phyloP scores from a whole-genome alignment of 2,113 vertebrate species.

The Opisthocomus hoazin region DNA sequence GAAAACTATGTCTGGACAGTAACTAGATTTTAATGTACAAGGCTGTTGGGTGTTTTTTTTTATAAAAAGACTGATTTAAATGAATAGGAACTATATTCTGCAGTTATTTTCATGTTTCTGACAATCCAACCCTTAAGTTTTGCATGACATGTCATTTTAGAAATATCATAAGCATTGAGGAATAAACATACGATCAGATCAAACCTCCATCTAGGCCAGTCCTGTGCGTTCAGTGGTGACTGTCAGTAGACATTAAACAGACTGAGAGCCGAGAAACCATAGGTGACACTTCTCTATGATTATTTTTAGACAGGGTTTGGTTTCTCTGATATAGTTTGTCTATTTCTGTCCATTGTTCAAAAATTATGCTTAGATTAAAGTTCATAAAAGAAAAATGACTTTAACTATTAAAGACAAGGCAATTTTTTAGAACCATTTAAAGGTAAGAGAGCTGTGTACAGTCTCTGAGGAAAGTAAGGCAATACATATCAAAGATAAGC shows the following conservation, averaged over 20 bases:
- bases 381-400: background rate
- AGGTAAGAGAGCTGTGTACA: background rate
- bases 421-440: background rate
- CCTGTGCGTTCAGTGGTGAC: background rate
- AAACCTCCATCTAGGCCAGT: background rate
- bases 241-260: background rate
- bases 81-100: background rate
- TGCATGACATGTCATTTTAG: background rate
- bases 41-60: background rate
- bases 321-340: background rate
- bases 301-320: background rate
- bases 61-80: background rate
- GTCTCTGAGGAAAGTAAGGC: background rate
- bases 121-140: background rate
- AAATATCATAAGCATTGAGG: background rate
- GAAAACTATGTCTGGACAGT: background rate
- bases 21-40: conserved; percentile 23
- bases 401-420: background rate
- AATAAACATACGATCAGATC: background rate
- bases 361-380: background rate
- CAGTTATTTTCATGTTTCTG: background rate
- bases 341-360: background rate
- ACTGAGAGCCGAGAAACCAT: background rate
- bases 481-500: background rate
- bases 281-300: background rate